Percentiles rank a stretch among this genome's conserved stretches.
These are phyloP conservation scores for Abrostola tripartita DNA, from an alignment of 2,888 invertebrate species.

Conservation along the genomic window DNA sequence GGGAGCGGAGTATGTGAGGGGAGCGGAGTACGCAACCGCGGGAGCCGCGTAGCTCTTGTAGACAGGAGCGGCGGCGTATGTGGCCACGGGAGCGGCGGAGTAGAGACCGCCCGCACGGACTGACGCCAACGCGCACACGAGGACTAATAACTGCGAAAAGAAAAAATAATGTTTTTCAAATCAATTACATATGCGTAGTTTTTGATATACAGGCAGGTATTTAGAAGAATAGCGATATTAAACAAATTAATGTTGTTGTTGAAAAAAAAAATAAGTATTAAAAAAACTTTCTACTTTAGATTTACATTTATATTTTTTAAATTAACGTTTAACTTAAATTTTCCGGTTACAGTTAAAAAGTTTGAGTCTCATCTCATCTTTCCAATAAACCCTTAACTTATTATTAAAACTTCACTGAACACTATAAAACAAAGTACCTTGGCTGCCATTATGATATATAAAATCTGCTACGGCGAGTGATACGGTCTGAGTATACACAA, in stretches of 20 bases:
- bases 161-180: constrained; percentile 2
- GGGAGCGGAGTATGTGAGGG: constrained; percentile 69
- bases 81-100: constrained; percentile 56
- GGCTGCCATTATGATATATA: constrained; percentile 84
- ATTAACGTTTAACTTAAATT: too few species aligned
- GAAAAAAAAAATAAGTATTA: too few species aligned
- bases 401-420: constrained; percentile 28
- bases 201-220: too few species aligned
- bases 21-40: constrained; percentile 62
- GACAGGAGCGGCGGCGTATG: constrained; percentile 62
- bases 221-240: too few species aligned
- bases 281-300: too few species aligned
- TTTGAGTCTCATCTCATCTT: neutral
- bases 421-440: constrained; percentile 75
- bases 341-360: too few species aligned
- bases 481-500: constrained; percentile 72
- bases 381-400: constrained; percentile 11
- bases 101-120: constrained; percentile 87
- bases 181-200: too few species aligned
- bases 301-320: too few species aligned
- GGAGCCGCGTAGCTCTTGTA: constrained; percentile 68
- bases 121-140: constrained; percentile 87
- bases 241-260: too few species aligned
- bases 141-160: constrained; percentile 81
- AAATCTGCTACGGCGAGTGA: constrained; percentile 83